Evolutionary conservation across 2,113 vertebrate genomes (phyloP), one percentile per base, ranked within the genome.

Genomic region (Alces alces): DNA sequence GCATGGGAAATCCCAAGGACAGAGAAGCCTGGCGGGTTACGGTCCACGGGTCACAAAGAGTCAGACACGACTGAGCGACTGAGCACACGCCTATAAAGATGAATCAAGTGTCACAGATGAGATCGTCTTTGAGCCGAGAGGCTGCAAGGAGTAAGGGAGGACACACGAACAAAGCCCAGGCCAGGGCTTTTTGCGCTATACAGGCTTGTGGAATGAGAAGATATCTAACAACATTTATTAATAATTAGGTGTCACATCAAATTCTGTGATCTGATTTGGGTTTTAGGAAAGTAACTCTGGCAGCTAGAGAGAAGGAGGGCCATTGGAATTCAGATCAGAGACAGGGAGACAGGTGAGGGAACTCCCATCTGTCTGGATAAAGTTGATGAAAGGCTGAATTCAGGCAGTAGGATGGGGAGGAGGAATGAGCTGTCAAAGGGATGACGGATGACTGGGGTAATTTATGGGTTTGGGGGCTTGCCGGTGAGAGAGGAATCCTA

Each of bases 221-320:
- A 55, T 14, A 60, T 86, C 36, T 21, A 80, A 76, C n/a, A 76
- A 76, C 25, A 43, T 76, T 76, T 43, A 76, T 43, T 43, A 27
- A 33, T 52, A 52, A 80, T 14, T 54, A 54, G 33, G 11, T 82
- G 11, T n/a, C 50, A 82, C 8, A 55, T 27, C 21, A 80, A 92
- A 76, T 84, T 55, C 60, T 73, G 6, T 55, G 15, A 79, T 82
- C 17, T 91, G 23, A 45, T 79, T 80, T 96, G 58, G 2, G n/a
- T 76, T 93, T 89, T 70, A 89, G 54, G 70, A 87, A 95, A 89
- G 43, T 88, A 84, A 86, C 9, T 66, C 9, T 66, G 28, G 7
- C 3, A 55, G 8, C 16, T 70, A 15, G 1, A 80, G 13, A 33
- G 11, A 87, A 52, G 13, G 12, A 33, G 21, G 11, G 17, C 12